Conservation (phyloP, 2,888 invertebrate genomes). For the Ornithoptera priamus region DNA sequence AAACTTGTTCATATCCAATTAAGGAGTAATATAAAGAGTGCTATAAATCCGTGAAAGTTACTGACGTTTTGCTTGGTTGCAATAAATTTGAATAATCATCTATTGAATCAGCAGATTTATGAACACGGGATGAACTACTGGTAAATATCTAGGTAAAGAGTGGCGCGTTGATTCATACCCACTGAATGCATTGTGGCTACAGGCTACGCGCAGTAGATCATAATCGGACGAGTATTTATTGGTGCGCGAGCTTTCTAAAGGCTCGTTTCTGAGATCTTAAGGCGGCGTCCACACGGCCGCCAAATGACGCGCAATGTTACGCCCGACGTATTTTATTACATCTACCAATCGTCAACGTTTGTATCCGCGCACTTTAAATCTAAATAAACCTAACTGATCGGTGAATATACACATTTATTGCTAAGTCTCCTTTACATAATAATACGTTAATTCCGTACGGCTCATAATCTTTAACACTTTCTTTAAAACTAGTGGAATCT, state of each 20-base stretch:
- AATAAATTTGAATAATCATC: conserved; percentile 42
- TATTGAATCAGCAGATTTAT: conserved; percentile 42
- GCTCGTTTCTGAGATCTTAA: conserved; percentile 44
- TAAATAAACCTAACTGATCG: conserved; percentile 48
- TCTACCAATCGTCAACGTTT: conserved; percentile 35
- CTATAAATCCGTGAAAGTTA: conserved; percentile 31
- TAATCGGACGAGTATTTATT: conserved; percentile 77
- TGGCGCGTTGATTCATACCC: conserved; percentile 41
- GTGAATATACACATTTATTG: conserved; percentile 51
- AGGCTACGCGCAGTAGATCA: conserved; percentile 79
- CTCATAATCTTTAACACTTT: conserved; percentile 32
- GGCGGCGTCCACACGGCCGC: conserved; percentile 59
- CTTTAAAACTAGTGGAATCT: background rate
- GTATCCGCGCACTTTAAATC: conserved; percentile 41
- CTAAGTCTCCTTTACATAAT: conserved; percentile 41
- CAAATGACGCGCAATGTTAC: conserved; percentile 62
- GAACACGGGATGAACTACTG: conserved; percentile 43
- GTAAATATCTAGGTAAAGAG: conserved; percentile 41
- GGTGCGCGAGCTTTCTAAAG: conserved; percentile 71
- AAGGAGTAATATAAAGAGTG: conserved; percentile 24
- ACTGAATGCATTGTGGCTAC: conserved; percentile 61
- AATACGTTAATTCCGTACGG: conserved; percentile 34
- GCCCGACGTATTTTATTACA: conserved; percentile 39
- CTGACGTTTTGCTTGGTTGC: conserved; percentile 28
- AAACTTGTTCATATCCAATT: conserved; percentile 28